Percentiles rank a stretch among this genome's conserved stretches.
phyloP scores from a whole-genome alignment of 1,140 invertebrate genomes.

The Dreissena polymorpha region DNA sequence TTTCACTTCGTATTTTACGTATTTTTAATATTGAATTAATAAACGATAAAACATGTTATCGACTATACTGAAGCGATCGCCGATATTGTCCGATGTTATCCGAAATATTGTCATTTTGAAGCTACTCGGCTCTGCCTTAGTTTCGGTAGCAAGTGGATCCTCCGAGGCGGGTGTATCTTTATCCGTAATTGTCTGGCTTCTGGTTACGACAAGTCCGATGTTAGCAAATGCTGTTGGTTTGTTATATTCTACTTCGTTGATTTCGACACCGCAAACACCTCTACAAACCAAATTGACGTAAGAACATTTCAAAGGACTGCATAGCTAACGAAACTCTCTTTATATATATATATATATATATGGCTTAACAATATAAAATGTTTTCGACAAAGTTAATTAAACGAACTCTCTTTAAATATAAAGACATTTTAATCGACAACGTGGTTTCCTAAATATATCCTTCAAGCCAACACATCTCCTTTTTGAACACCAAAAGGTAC shows the following conservation, averaged over 20 bases:
- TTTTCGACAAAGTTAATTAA: too few species aligned
- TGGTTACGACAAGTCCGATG: conserved; percentile 4
- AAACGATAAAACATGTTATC: not conserved
- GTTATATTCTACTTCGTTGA: conserved; percentile 1
- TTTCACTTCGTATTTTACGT: too few species aligned
- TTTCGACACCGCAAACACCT: not conserved
- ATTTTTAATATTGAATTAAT: too few species aligned
- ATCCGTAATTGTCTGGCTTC: too few species aligned
- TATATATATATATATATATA: too few species aligned
- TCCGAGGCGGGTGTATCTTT: too few species aligned
- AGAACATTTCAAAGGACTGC: not conserved
- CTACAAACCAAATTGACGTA: not conserved
- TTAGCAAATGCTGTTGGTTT: conserved; percentile 33
- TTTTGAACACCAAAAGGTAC: not conserved
- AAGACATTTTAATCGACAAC: too few species aligned
- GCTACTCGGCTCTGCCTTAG: not conserved
- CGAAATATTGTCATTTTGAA: conserved; percentile 10
- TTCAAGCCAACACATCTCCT: not conserved
- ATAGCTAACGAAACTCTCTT: too few species aligned
- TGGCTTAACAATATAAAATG: too few species aligned
- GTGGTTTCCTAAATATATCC: too few species aligned
- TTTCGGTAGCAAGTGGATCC: not conserved
- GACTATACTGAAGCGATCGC: conserved; percentile 3
- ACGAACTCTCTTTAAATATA: too few species aligned
- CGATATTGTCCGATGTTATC: not conserved